Evolutionary conservation across 2,113 vertebrate genomes (phyloP).

Genomic region (Gymnobelideus leadbeateri): DNA sequence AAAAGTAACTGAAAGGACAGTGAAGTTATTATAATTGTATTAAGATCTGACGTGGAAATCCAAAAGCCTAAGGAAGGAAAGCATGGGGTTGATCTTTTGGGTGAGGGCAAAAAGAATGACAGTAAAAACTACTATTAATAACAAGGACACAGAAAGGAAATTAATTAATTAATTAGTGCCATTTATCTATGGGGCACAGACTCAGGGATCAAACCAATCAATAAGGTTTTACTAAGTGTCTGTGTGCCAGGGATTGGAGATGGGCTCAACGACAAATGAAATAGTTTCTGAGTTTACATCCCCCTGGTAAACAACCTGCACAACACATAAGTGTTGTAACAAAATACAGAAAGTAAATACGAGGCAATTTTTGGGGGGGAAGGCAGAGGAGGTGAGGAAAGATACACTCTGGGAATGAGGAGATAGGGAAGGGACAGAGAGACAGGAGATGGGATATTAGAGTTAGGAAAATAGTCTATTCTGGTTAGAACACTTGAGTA

Average conservation of each 20-base stretch:
- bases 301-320: neutral
- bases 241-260: neutral
- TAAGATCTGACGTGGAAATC: neutral
- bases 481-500: neutral
- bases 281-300: neutral
- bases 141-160: neutral
- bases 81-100: neutral
- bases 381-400: neutral
- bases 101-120: neutral
- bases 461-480: neutral
- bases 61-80: neutral
- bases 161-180: neutral
- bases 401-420: neutral
- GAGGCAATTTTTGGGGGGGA: neutral
- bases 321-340: neutral
- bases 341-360: neutral
- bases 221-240: neutral
- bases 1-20: neutral
- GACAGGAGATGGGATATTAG: neutral
- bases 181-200: neutral
- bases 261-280: neutral
- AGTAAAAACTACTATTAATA: neutral
- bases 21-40: neutral
- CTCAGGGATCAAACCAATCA: neutral
- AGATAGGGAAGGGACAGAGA: neutral